phyloP scores from a whole-genome alignment of 1,140 invertebrate species.

The Dreissena rostriformis region DNA sequence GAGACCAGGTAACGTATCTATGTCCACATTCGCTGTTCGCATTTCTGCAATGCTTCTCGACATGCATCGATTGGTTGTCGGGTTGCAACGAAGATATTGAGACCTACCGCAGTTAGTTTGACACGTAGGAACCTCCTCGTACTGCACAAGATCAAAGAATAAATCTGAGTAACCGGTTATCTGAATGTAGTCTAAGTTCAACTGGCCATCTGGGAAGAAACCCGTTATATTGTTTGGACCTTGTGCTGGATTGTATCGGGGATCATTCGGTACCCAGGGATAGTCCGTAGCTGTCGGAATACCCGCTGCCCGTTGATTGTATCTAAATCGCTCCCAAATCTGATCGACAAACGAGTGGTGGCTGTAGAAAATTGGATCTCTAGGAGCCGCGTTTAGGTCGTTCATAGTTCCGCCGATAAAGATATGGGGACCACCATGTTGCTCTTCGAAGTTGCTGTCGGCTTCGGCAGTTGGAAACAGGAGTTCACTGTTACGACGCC shows the following conservation, averaged over 20 bases:
- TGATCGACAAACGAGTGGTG: slow-evolving; percentile 81
- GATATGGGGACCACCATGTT: slow-evolving; percentile 68
- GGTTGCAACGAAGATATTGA: slow-evolving; percentile 56
- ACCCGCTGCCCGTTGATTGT: slow-evolving; percentile 56
- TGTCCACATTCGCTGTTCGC: not conserved
- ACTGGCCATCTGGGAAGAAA: slow-evolving; percentile 57
- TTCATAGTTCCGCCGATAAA: slow-evolving; percentile 72
- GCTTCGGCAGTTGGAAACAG: slow-evolving; percentile 49
- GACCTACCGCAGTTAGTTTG: slow-evolving; percentile 69
- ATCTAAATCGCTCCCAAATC: slow-evolving; percentile 72
- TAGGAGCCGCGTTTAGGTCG: slow-evolving; percentile 70
- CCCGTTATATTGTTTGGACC: slow-evolving; percentile 54
- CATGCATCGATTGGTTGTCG: slow-evolving; percentile 43
- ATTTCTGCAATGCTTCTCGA: slow-evolving; percentile 48
- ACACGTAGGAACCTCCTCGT: slow-evolving; percentile 67
- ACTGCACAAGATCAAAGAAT: slow-evolving; percentile 59
- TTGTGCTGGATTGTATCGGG: slow-evolving; percentile 38
- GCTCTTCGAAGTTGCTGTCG: slow-evolving; percentile 66
- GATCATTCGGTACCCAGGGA: slow-evolving; percentile 12
- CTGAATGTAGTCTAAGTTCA: not conserved
- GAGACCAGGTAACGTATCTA: not conserved
- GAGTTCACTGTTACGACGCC: slow-evolving; percentile 54
- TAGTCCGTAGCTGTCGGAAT: slow-evolving; percentile 60
- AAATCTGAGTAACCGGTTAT: slow-evolving; percentile 63
- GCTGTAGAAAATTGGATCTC: slow-evolving; percentile 80